These are phyloP conservation scores for Zoanthus sociatus DNA, from an alignment of 92 coral and sea anemone species.

Conservation along the genomic window DNA sequence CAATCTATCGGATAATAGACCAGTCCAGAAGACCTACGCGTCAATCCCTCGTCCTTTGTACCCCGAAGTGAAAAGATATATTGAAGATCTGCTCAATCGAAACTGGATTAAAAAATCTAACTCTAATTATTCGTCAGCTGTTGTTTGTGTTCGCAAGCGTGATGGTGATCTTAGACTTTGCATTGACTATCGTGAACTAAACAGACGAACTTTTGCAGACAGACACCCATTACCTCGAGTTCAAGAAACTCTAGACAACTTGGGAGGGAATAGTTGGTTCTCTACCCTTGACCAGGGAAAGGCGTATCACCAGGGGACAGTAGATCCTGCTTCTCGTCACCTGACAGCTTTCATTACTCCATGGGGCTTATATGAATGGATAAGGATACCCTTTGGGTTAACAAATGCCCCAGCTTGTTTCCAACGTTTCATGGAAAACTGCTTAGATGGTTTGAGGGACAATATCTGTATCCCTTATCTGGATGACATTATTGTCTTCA, in stretches of 20 bases:
- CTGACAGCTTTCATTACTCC: slow-evolving; percentile 46
- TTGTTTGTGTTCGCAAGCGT: slow-evolving; percentile 64
- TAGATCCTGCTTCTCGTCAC: slow-evolving; percentile 61
- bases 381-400: slow-evolving; percentile 72
- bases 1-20: slow-evolving; percentile 42
- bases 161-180: slow-evolving; percentile 72
- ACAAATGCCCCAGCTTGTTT: slow-evolving; percentile 73
- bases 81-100: slow-evolving; percentile 60
- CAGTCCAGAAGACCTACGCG: slow-evolving; percentile 63
- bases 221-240: slow-evolving; percentile 75
- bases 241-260: slow-evolving; percentile 67
- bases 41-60: slow-evolving; percentile 67
- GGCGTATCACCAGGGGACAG: not conserved
- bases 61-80: slow-evolving; percentile 49
- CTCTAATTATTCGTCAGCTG: slow-evolving; percentile 70
- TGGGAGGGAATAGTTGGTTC: slow-evolving; percentile 74
- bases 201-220: slow-evolving; percentile 63
- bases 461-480: slow-evolving; percentile 44
- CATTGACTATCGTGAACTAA: slow-evolving; percentile 20
- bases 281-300: slow-evolving; percentile 72
- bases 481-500: slow-evolving; percentile 15
- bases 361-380: slow-evolving; percentile 70
- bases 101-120: slow-evolving; percentile 67
- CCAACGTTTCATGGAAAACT: slow-evolving; percentile 78
- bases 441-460: slow-evolving; percentile 65